Evolutionary conservation across 1,140 invertebrate species (phyloP).

Genomic region (Linepithema humile): DNA sequence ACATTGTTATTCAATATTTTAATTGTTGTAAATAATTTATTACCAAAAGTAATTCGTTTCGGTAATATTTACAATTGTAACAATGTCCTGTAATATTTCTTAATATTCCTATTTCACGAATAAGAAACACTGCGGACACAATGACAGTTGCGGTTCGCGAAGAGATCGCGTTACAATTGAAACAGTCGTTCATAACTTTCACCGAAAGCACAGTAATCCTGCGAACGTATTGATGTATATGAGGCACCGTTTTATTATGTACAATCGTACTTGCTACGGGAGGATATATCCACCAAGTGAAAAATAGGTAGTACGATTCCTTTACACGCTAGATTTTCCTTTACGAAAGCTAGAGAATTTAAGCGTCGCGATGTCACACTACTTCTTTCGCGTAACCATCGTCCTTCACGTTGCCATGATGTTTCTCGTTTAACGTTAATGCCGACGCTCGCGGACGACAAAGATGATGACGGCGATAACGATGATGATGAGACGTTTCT

Average conservation of each 20-base stretch:
- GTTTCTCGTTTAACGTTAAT: conserved; percentile 22
- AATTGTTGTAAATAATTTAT: background rate
- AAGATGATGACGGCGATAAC: conserved; percentile 27
- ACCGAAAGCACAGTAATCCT: conserved; percentile 24
- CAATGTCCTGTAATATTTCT: background rate
- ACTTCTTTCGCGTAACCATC: background rate
- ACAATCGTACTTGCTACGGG: conserved; percentile 13
- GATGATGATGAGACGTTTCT: background rate
- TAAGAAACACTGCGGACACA: background rate
- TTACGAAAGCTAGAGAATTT: conserved; percentile 41
- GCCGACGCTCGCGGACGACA: conserved; percentile 7
- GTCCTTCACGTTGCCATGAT: conserved; percentile 34
- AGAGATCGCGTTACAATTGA: conserved; percentile 10
- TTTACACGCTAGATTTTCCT: conserved; percentile 5
- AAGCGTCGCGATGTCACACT: background rate
- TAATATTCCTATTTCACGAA: background rate
- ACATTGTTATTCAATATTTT: background rate
- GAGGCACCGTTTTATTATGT: conserved; percentile 46
- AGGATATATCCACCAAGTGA: conserved; percentile 38
- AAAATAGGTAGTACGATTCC: conserved; percentile 59
- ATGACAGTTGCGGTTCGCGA: background rate
- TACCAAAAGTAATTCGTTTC: background rate
- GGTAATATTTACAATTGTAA: background rate
- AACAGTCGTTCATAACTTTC: conserved; percentile 20
- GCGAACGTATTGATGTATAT: conserved; percentile 16